Evolutionary conservation across 2,797 vertebrate species (phyloP).

Genomic region (Paratrypauchen microcephalus): DNA sequence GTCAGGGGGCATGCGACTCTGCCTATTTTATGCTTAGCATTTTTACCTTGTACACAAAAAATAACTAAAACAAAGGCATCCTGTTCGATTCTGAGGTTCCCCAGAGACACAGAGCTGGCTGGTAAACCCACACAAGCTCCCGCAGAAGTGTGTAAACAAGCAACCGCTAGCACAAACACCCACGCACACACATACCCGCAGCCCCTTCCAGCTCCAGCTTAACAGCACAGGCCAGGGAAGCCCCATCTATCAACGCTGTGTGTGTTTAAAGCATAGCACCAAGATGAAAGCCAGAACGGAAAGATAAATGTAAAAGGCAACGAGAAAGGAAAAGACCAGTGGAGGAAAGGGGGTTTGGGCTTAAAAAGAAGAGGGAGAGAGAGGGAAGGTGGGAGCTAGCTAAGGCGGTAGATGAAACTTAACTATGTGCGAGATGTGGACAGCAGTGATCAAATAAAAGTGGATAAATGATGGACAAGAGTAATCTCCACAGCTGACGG

Average conservation of each 20-base stretch:
- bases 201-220: slow-evolving; percentile 43
- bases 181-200: slow-evolving; percentile 21
- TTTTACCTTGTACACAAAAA: slow-evolving; percentile 31
- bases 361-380: slow-evolving; percentile 9
- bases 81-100: slow-evolving; percentile 35
- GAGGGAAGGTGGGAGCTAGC: background rate
- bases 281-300: slow-evolving; percentile 57
- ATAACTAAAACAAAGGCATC: slow-evolving; percentile 20
- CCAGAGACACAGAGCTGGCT: slow-evolving; percentile 22
- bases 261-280: slow-evolving; percentile 60
- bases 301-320: slow-evolving; percentile 57
- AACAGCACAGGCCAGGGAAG: slow-evolving; percentile 45
- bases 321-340: slow-evolving; percentile 39
- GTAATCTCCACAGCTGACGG: slow-evolving; percentile 63
- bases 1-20: slow-evolving; percentile 16
- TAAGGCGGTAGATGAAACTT: slow-evolving; percentile 32
- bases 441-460: slow-evolving; percentile 48
- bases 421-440: slow-evolving; percentile 38
- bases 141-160: slow-evolving; percentile 36
- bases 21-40: slow-evolving; percentile 50
- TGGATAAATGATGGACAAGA: slow-evolving; percentile 56
- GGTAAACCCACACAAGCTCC: slow-evolving; percentile 27
- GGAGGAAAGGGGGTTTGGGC: slow-evolving; percentile 32
- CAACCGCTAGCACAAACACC: slow-evolving; percentile 22
- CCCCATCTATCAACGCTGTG: slow-evolving; percentile 63